Conservation (phyloP, 2,797 vertebrate species). For the Lepus oiostolus region DNA sequence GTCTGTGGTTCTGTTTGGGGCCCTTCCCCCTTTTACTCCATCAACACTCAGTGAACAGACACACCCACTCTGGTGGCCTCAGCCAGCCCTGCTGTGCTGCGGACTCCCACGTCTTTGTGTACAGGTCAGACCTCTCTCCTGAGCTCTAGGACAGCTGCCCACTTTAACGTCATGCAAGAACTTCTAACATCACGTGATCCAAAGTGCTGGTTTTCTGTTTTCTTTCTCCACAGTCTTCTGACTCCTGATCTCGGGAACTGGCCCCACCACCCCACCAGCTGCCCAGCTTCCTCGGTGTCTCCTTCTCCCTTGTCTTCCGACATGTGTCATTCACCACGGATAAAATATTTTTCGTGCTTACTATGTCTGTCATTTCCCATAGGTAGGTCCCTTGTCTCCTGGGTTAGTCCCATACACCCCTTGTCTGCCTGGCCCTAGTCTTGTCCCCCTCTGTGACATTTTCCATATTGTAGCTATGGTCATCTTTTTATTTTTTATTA, state of each 20-base stretch:
- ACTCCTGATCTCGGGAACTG: neutral
- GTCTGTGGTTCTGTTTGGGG: neutral
- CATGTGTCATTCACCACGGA: neutral
- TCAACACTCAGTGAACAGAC: neutral
- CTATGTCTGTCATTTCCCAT: neutral
- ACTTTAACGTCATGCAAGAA: neutral
- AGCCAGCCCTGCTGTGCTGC: neutral
- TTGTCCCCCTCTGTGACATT: neutral
- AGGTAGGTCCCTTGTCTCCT: neutral
- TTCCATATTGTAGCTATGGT: neutral
- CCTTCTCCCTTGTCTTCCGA: neutral
- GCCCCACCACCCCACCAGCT: neutral
- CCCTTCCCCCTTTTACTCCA: neutral
- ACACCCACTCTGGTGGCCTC: neutral
- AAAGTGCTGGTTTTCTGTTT: slow-evolving; percentile 43
- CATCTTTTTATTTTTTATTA: slow-evolving; percentile 7
- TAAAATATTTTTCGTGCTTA: slow-evolving; percentile 32
- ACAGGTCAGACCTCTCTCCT: neutral
- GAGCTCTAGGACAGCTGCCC: neutral
- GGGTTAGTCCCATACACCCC: neutral
- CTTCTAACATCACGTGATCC: neutral
- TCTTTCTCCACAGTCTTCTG: neutral
- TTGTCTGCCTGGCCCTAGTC: slow-evolving; percentile 11
- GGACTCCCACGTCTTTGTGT: neutral
- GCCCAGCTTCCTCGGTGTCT: neutral